Percentiles rank a stretch among this genome's conserved stretches.
These are phyloP conservation scores for Diadumene lineata DNA, from an alignment of 92 coral and sea anemone species.

Conservation along the genomic window DNA sequence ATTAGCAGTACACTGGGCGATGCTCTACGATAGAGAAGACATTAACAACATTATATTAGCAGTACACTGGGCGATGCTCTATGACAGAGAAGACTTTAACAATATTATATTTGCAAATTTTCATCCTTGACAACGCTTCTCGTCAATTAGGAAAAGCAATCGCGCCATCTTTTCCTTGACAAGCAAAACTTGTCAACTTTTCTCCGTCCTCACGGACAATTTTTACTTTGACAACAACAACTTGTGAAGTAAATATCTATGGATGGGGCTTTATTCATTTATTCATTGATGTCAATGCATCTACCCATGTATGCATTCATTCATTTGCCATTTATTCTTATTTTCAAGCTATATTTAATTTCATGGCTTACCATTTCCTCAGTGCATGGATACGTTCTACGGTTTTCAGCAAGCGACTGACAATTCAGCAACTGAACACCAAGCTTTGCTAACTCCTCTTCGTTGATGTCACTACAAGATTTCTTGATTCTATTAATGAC, in stretches of 20 bases:
- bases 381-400: slow-evolving; percentile 76
- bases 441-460: slow-evolving; percentile 92
- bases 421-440: slow-evolving; percentile 93
- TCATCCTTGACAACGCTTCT: too few relatives aligned
- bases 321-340: too few relatives aligned
- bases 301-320: too few relatives aligned
- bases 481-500: slow-evolving; percentile 95
- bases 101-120: neutral
- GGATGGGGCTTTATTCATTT: too few relatives aligned
- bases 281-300: too few relatives aligned
- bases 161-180: too few relatives aligned
- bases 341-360: too few relatives aligned
- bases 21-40: slow-evolving; percentile 40
- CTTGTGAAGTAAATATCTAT: too few relatives aligned
- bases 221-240: too few relatives aligned
- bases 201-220: too few relatives aligned
- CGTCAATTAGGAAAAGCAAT: too few relatives aligned
- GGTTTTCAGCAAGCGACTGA: slow-evolving; percentile 93
- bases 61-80: slow-evolving; percentile 49
- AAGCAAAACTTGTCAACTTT: too few relatives aligned
- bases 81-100: neutral
- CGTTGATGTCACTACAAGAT: slow-evolving; percentile 91
- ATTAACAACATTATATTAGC: neutral
- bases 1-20: neutral
- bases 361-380: slow-evolving; percentile 96